Base-by-base conservation (phyloP, 2,888 invertebrate species). In the Hyles lineata region DNA sequence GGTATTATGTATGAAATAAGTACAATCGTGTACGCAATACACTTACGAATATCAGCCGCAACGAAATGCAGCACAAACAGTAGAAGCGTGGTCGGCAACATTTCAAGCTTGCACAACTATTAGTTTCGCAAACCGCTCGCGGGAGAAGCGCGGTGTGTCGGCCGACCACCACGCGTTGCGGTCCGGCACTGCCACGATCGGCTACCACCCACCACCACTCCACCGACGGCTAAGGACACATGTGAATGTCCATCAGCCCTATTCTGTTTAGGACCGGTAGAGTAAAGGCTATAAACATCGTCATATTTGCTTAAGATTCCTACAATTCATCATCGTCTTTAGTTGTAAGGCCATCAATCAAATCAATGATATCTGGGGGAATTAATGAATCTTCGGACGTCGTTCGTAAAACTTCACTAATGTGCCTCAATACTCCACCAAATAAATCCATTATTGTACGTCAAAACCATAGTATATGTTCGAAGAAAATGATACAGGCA, bases 31-130 rank as follows among this genome's bases (percentile, higher is more conserved):
- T 43, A 43, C 43, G 43, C 15, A 43, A 43, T 43, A 43, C 0
- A 91, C 94, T 93, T 87, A 94, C 94, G 94, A 83, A 94, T 89
- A 82, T 94, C 93, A 74, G 93, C 92, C 70, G 89, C 86, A 75
- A 85, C 90, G 75, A 86, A 88, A 77, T 89, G 91, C 86, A 94
- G 85, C 81, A 87, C 86, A 59, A 90, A 78, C 79, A 94, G 83
- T 69, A 93, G 78, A 78, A 88, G 83, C 72, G 87, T 84, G 60
- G 85, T 83, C 71, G 85, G 77, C 82, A 90, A 88, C 93, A 94
- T 94, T 79, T 87, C 80, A 80, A 79, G 77, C 76, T 90, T 91
- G 85, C 90, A 89, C 90, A 89, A 89, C 81, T 73, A 78, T 80
- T 79, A 74, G 82, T 85, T 84, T 87, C 85, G 86, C 81, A 86